These are phyloP conservation scores for Sebastes itinus DNA, from an alignment of 2,797 vertebrate species.

Conservation along the genomic window DNA sequence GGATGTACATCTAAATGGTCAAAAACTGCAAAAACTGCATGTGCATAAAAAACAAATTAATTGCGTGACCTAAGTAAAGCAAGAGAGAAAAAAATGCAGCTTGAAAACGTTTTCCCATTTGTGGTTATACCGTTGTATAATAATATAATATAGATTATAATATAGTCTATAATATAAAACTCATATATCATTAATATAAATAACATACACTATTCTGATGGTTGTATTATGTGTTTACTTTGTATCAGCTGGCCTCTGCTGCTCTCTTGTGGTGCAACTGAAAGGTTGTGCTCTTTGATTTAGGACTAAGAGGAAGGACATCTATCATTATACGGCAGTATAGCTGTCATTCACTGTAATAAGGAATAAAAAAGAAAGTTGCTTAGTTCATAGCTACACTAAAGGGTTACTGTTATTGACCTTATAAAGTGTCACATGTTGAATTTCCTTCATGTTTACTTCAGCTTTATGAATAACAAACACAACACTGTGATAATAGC, in stretches of 20 bases:
- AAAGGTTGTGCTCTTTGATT: not conserved
- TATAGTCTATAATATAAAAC: too few relatives aligned
- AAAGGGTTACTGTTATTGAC: not conserved
- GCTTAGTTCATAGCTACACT: not conserved
- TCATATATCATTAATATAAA: not conserved
- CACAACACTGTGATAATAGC: not conserved
- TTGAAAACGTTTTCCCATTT: not conserved
- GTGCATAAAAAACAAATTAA: not conserved
- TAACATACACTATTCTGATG: not conserved
- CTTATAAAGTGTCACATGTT: too few relatives aligned
- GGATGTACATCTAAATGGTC: not conserved
- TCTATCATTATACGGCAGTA: not conserved
- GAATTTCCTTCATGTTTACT: not conserved
- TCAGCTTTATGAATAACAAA: not conserved
- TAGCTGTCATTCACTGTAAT: not conserved
- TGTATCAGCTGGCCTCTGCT: slow-evolving; percentile 45
- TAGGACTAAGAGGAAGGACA: not conserved
- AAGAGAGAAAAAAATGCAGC: not conserved
- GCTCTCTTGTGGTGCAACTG: slow-evolving; percentile 61
- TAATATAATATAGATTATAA: not conserved
- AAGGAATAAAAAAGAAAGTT: not conserved
- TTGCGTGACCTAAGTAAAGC: not conserved
- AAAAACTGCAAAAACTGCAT: not conserved
- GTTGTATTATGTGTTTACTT: not conserved
- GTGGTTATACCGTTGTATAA: not conserved